Conservation (phyloP, 2,797 vertebrate species). For the Oreochromis grahami region DNA sequence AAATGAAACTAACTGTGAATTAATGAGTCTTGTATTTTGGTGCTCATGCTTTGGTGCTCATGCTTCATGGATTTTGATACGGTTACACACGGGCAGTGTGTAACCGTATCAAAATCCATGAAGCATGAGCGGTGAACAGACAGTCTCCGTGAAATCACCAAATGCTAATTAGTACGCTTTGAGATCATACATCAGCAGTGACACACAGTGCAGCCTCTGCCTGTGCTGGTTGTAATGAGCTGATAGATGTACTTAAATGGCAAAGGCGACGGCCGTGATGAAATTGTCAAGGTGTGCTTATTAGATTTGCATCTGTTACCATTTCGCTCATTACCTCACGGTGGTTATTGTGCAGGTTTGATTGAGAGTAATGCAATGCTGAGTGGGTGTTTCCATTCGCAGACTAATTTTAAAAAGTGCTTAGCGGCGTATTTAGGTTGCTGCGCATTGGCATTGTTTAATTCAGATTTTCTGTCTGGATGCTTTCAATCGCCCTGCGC, state of each 20-base stretch:
- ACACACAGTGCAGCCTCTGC: slow-evolving; percentile 12
- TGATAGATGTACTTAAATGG: slow-evolving; percentile 30
- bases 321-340: slow-evolving; percentile 8
- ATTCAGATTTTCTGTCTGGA: slow-evolving; percentile 15
- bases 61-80: too few relatives aligned
- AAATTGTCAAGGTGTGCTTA: slow-evolving; percentile 45
- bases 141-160: background rate
- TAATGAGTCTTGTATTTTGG: background rate
- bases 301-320: slow-evolving; percentile 55
- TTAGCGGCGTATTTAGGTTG: background rate
- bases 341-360: slow-evolving; percentile 11
- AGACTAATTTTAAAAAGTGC: background rate
- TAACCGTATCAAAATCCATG: slow-evolving; percentile 12
- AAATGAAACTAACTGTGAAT: background rate
- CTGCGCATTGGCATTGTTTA: background rate
- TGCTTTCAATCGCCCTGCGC: background rate
- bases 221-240: slow-evolving; percentile 30
- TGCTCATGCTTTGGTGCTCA: too few relatives aligned
- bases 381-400: background rate
- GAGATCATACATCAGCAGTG: slow-evolving; percentile 33
- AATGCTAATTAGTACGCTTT: slow-evolving; percentile 22
- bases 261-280: slow-evolving; percentile 32
- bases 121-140: slow-evolving; percentile 8
- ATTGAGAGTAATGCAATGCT: slow-evolving; percentile 3
- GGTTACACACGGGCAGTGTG: too few relatives aligned